Base-by-base conservation (phyloP, 2,888 invertebrate species). In the Willowsia nigromaculata region DNA sequence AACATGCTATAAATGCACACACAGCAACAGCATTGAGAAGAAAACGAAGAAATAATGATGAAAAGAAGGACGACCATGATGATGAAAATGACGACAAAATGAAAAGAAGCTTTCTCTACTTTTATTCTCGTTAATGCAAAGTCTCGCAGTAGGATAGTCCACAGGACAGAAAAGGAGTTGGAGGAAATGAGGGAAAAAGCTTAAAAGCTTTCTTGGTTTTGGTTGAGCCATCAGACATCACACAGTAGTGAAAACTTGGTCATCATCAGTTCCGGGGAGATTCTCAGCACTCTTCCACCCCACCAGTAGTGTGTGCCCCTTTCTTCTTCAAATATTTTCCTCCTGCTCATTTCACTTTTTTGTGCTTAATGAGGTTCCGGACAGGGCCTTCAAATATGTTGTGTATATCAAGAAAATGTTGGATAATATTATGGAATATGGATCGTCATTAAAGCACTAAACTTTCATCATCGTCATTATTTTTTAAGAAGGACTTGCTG, bases 371-470 rank as follows among this genome's bases (percentile, higher is more conserved):
- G 65, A 65, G 65, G 65, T 65, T 65, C 65, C 33, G 30, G 33
- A 47, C 15, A 9, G 47, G 47, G 15, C 47, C 47, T 15, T 47
- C 13, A 15, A 47, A 13, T 7, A 47, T 47, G 47, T 2, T 47
- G 6, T 47, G 5, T 47, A 15, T 47, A 15, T 15, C 15, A 15
- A 7, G 13, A 13, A 15, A 15, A 47, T 15, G 13, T 13, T 13
- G 47, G 47, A 5, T 47, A 37, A 37, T 6, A 37, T 4, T 9
- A 37, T 37, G n/a, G 2, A 3, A 30, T 30, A 30, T 5, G n/a
- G n/a, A 30, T 30, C 65, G 65, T 65, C 33, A 65, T 65, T 65
- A 65, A 65, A 65, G 30, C 65, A 65, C 65, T 33, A 65, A 65
- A 30, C 30, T 30, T 30, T 65, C 65, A 15, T 65, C 65, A 15